A percentile compares a stretch with the other conserved stretches of the same genome.
These are phyloP conservation scores for Thera britannica DNA, from an alignment of 2,888 invertebrate genomes.

Conservation along the genomic window DNA sequence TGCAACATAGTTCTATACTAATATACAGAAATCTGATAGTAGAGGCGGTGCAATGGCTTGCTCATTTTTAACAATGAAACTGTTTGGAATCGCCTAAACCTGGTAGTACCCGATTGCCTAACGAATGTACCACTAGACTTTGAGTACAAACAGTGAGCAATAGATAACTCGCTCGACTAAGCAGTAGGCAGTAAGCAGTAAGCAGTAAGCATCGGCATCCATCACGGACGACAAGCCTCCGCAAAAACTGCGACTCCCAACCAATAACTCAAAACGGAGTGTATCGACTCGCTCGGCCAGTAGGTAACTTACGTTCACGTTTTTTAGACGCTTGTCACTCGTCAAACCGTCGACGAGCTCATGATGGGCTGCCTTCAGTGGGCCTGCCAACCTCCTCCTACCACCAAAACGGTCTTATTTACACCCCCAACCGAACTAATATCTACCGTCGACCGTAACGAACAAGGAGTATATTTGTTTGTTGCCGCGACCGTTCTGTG, in stretches of 20 bases:
- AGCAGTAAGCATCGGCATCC: conserved; percentile 47
- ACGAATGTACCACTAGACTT: background rate
- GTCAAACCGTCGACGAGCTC: conserved; percentile 79
- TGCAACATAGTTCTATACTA: no score
- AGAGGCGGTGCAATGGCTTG: no score
- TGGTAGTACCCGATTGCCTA: background rate
- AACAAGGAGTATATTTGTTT: conserved; percentile 47
- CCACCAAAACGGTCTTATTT: conserved; percentile 45
- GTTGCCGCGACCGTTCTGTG: conserved; percentile 18
- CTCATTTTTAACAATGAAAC: background rate
- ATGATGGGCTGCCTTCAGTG: conserved; percentile 81
- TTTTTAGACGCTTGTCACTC: conserved; percentile 81
- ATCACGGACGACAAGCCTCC: conserved; percentile 50
- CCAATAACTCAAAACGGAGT: conserved; percentile 79
- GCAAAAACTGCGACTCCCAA: conserved; percentile 55
- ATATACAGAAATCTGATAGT: no score
- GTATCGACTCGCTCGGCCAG: conserved; percentile 60
- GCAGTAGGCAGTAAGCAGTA: no score
- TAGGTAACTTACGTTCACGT: conserved; percentile 75
- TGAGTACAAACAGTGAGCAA: conserved; percentile 40
- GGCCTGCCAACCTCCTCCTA: conserved; percentile 75
- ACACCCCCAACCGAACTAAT: conserved; percentile 18
- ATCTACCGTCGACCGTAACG: conserved; percentile 13
- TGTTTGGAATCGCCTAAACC: background rate
- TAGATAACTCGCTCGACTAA: conserved; percentile 20